phyloP scores from a whole-genome alignment of 2,113 vertebrate genomes.

The Zeus faber region DNA sequence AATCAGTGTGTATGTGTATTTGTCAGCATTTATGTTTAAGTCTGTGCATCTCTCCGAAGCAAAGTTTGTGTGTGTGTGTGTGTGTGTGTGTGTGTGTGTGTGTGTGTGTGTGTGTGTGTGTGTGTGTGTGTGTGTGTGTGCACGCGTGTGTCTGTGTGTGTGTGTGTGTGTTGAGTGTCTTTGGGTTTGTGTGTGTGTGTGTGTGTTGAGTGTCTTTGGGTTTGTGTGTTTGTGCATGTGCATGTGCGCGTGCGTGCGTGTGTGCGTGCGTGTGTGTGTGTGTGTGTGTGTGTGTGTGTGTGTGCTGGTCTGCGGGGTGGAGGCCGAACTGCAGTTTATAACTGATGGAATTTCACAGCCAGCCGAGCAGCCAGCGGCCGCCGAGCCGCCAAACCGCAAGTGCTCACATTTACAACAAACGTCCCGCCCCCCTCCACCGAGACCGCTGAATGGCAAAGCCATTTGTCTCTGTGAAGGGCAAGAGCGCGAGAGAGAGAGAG shows the following conservation, averaged over 20 bases:
- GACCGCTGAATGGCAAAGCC: slow-evolving; percentile 76
- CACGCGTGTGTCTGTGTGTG: neutral
- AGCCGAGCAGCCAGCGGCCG: slow-evolving; percentile 57
- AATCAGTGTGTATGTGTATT: neutral
- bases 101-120: neutral
- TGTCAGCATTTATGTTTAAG: neutral
- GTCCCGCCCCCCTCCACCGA: slow-evolving; percentile 56
- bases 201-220: neutral
- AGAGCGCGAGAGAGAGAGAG: slow-evolving; percentile 29
- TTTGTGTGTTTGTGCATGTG: neutral
- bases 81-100: neutral
- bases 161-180: neutral
- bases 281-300: slow-evolving; percentile 7
- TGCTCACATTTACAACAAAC: slow-evolving; percentile 76
- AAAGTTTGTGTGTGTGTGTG: neutral
- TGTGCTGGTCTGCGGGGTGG: slow-evolving; percentile 51
- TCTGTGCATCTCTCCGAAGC: too few species aligned
- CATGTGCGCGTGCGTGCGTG: neutral
- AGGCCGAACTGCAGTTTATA: slow-evolving; percentile 72
- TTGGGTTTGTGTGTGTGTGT: neutral
- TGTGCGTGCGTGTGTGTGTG: neutral
- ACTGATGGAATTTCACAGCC: slow-evolving; percentile 76
- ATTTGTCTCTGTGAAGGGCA: slow-evolving; percentile 80
- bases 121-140: neutral
- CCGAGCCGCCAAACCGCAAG: slow-evolving; percentile 64